Evolutionary conservation across 2,888 invertebrate genomes (phyloP).

Genomic region (Drosophila helvetica): DNA sequence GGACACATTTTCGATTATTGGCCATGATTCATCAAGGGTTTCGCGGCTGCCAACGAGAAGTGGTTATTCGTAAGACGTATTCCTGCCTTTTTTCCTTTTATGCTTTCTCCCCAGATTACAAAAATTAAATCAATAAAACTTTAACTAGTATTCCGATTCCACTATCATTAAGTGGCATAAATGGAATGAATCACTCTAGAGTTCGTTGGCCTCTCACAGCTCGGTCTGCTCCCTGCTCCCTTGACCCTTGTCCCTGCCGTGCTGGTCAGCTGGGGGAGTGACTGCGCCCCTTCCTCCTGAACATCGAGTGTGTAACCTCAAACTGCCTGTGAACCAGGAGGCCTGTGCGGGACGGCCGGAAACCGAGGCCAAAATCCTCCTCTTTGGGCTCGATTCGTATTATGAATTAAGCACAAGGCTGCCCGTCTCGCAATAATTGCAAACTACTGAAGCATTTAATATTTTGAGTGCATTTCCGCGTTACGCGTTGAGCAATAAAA

Average conservation of each 20-base stretch:
- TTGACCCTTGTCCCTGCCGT: too few species aligned
- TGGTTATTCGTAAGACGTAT: too few species aligned
- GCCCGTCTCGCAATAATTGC: constrained; percentile 66
- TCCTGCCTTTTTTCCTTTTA: too few species aligned
- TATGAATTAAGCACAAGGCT: constrained; percentile 73
- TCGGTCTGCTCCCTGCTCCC: too few species aligned
- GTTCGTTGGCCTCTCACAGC: not conserved
- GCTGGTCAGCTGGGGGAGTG: not conserved
- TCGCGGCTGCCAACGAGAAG: too few species aligned
- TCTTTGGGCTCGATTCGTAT: constrained; percentile 42
- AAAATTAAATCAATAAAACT: too few species aligned
- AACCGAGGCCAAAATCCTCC: constrained; percentile 9
- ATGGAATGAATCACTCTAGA: not conserved
- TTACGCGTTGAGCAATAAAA: constrained; percentile 45
- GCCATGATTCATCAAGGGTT: too few species aligned
- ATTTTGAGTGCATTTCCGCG: constrained; percentile 81
- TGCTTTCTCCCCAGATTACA: too few species aligned
- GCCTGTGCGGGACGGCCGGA: constrained; percentile 1
- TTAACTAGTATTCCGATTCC: not conserved
- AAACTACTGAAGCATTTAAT: constrained; percentile 81
- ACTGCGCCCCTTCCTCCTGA: too few species aligned
- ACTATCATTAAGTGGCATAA: too few species aligned
- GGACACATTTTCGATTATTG: too few species aligned
- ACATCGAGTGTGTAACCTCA: constrained; percentile 1
- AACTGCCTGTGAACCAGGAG: constrained; percentile 30